These are phyloP conservation scores for Cotesia glomerata DNA, from an alignment of 1,140 invertebrate genomes.

Conservation along the genomic window DNA sequence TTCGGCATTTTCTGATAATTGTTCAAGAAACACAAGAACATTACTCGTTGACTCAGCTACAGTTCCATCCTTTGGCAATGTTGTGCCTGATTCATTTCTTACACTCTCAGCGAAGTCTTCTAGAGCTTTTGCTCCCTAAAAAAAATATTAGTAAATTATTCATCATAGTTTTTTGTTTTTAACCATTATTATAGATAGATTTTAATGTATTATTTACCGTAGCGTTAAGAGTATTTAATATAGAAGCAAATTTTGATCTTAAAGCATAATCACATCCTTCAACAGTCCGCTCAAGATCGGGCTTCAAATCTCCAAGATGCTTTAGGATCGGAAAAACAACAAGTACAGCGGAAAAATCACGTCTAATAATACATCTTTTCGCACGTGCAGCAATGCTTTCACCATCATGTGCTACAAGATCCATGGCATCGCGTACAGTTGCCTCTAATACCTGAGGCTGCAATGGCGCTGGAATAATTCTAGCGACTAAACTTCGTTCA, in stretches of 20 bases:
- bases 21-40: conserved; percentile 87
- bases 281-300: conserved; percentile 82
- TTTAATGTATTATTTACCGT: conserved; percentile 65
- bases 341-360: conserved; percentile 84
- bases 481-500: conserved; percentile 81
- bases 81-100: conserved; percentile 80
- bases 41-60: conserved; percentile 95
- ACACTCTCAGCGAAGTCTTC: conserved; percentile 94
- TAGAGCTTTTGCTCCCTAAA: conserved; percentile 83
- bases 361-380: conserved; percentile 78
- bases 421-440: conserved; percentile 84
- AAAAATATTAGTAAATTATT: neutral
- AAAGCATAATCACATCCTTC: conserved; percentile 76
- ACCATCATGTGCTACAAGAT: conserved; percentile 83
- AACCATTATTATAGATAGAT: too few relatives aligned
- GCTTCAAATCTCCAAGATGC: conserved; percentile 79
- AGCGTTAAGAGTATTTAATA: conserved; percentile 76
- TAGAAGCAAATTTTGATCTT: conserved; percentile 74
- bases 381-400: conserved; percentile 81
- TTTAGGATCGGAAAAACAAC: conserved; percentile 87
- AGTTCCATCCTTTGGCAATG: conserved; percentile 92
- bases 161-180: too few relatives aligned
- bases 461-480: conserved; percentile 81
- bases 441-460: conserved; percentile 85
- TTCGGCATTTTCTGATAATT: conserved; percentile 79